A percentile compares a stretch with the other conserved stretches of the same genome.
These are phyloP conservation scores for Tetropium fuscum DNA, from an alignment of 2,888 invertebrate genomes.

Conservation along the genomic window DNA sequence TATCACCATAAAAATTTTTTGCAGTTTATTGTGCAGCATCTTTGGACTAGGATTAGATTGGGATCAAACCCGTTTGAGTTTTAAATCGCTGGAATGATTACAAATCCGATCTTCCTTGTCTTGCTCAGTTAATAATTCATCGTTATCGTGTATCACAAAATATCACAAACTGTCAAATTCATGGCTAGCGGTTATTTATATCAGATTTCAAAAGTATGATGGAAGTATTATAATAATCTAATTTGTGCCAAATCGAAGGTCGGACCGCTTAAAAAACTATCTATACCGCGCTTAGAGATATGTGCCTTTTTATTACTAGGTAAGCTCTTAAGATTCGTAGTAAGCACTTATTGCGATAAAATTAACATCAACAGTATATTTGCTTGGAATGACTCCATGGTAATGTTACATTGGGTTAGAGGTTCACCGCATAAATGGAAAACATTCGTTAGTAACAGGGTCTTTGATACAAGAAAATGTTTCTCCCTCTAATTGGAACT, in stretches of 20 bases:
- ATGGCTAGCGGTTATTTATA: not conserved
- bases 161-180: too few species aligned
- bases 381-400: constrained; percentile 17
- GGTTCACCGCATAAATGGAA: constrained; percentile 12
- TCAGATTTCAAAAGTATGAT: not conserved
- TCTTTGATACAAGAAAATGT: constrained; percentile 21
- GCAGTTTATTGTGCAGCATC: too few species aligned
- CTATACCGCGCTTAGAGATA: not conserved
- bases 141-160: too few species aligned
- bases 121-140: too few species aligned
- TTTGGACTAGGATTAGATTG: too few species aligned
- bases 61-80: too few species aligned
- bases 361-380: not conserved
- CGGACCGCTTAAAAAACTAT: not conserved
- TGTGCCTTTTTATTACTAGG: not conserved
- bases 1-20: too few species aligned
- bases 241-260: not conserved
- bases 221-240: too few species aligned
- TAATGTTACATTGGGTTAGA: constrained; percentile 11
- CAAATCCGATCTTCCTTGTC: too few species aligned
- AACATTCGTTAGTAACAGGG: constrained; percentile 23
- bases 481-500: constrained; percentile 9
- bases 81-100: too few species aligned
- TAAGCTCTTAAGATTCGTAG: not conserved
- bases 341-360: not conserved